Evolutionary conservation across 2,797 vertebrate species (phyloP).

Genomic region (Myotis vivesi): DNA sequence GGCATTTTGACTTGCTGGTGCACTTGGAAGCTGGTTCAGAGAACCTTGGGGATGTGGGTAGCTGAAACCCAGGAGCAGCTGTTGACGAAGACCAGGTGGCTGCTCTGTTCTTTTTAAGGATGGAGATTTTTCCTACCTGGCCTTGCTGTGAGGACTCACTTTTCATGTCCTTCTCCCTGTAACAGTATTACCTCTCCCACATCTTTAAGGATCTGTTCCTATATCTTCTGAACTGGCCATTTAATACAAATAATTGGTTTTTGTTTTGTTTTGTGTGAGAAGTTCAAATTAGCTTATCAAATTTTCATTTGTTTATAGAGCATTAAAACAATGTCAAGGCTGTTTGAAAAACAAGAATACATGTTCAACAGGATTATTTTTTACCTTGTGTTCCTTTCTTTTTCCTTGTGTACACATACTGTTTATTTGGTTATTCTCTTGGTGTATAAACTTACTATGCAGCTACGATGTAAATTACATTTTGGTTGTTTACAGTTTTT

Average conservation of each 20-base stretch:
- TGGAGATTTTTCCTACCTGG: background rate
- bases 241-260: background rate
- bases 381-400: background rate
- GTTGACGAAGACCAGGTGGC: background rate
- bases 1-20: background rate
- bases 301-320: background rate
- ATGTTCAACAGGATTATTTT: background rate
- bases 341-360: background rate
- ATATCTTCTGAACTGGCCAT: background rate
- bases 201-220: background rate
- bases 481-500: background rate
- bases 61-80: background rate
- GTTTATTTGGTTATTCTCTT: background rate
- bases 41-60: background rate
- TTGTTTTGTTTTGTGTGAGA: slow-evolving; percentile 18
- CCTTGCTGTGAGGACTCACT: background rate
- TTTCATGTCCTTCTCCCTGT: background rate
- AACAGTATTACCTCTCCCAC: background rate
- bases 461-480: background rate
- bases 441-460: background rate
- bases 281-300: background rate
- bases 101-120: background rate
- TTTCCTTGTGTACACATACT: background rate
- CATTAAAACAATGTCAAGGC: background rate
- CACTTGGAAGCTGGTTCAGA: background rate